Evolutionary conservation across 2,113 vertebrate genomes (phyloP).

Genomic region (Barbus barbus): DNA sequence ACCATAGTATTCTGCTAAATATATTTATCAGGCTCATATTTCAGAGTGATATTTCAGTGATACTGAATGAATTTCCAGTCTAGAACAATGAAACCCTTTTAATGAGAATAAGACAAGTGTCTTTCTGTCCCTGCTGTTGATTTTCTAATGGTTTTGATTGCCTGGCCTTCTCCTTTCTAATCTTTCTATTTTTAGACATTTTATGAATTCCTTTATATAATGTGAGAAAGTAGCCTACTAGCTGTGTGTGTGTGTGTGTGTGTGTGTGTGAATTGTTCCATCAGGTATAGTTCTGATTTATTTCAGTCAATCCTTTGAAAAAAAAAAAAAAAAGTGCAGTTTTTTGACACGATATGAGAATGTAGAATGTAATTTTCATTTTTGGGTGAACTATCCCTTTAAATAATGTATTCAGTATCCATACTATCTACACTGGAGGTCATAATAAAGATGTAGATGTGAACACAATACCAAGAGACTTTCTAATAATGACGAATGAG

Average conservation of each 20-base stretch:
- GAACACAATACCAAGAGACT: too few species aligned
- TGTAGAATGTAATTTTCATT: too few species aligned
- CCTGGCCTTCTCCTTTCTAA: neutral
- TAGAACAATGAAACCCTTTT: constrained; percentile 2
- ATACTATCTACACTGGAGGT: too few species aligned
- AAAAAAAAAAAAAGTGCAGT: too few species aligned
- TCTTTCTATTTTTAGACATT: neutral
- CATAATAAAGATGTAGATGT: too few species aligned
- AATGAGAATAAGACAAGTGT: neutral
- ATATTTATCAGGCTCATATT: constrained; percentile 27
- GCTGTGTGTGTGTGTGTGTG: neutral
- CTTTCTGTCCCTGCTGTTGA: neutral
- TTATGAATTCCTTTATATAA: neutral
- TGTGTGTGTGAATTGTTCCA: neutral
- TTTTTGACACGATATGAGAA: too few species aligned
- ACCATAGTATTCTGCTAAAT: constrained; percentile 10
- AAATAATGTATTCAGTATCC: too few species aligned
- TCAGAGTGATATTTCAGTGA: constrained; percentile 14
- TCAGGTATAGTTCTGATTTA: neutral
- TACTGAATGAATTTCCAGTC: constrained; percentile 20
- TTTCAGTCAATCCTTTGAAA: neutral
- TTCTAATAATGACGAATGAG: too few species aligned
- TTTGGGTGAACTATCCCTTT: too few species aligned
- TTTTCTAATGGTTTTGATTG: neutral
- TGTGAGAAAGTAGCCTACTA: too few species aligned